phyloP scores from a whole-genome alignment of 2,113 vertebrate genomes.

The Dasyornis broadbenti region DNA sequence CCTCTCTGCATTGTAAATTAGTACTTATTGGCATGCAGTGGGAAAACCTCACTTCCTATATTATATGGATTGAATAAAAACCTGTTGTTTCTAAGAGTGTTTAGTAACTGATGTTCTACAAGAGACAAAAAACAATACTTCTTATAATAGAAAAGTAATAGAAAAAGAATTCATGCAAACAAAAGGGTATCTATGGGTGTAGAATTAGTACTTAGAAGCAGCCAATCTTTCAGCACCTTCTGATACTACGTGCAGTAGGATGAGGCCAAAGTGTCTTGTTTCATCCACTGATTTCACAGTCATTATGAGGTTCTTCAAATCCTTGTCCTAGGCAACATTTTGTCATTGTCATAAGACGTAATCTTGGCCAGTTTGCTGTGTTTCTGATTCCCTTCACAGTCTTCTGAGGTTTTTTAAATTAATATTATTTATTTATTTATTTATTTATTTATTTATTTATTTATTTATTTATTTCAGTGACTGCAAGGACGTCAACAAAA shows the following conservation, averaged over 20 bases:
- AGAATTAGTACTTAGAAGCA: background rate
- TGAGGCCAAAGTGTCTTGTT: background rate
- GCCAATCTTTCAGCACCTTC: background rate
- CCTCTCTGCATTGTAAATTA: background rate
- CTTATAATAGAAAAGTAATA: background rate
- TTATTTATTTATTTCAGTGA: background rate
- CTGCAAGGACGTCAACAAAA: background rate
- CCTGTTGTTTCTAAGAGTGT: background rate
- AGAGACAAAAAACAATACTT: background rate
- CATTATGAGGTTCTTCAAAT: background rate
- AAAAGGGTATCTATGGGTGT: background rate
- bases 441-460: background rate
- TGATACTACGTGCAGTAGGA: background rate
- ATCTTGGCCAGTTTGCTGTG: background rate
- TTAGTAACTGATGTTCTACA: background rate
- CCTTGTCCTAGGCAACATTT: background rate
- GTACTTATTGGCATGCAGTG: background rate
- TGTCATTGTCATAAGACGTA: background rate
- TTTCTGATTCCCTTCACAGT: background rate
- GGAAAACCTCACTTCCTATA: background rate
- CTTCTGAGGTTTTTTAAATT: background rate
- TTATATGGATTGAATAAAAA: background rate
- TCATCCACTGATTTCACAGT: background rate
- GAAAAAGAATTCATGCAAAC: background rate
- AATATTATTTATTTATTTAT: background rate